A percentile compares a stretch with the other conserved stretches of the same genome.
Conservation (phyloP, 2,113 vertebrate genomes). For the Lucifuga dentata region DNA sequence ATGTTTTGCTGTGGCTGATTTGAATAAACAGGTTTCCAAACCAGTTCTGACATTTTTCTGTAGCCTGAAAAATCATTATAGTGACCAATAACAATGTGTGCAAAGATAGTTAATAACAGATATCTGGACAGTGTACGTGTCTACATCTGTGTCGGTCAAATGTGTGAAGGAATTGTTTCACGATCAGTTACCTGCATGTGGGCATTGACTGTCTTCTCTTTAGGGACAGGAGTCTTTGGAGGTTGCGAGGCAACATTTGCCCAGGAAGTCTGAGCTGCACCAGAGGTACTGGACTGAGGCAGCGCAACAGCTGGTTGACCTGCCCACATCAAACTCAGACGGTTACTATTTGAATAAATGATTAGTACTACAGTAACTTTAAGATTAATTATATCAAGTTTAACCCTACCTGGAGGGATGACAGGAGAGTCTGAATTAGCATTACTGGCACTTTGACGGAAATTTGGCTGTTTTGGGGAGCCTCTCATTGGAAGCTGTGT, state of each 20-base stretch:
- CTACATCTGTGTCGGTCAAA: too few species aligned
- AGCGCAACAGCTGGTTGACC: constrained; percentile 12
- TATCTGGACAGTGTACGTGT: too few species aligned
- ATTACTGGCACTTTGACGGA: constrained; percentile 3
- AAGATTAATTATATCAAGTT: not conserved
- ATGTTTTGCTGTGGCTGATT: too few species aligned
- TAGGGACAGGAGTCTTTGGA: constrained; percentile 63
- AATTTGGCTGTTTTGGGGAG: constrained; percentile 28
- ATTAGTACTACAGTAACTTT: not conserved
- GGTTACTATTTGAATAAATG: not conserved
- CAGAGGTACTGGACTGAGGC: constrained; percentile 7
- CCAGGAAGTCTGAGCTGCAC: constrained; percentile 69
- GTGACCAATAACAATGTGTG: too few species aligned
- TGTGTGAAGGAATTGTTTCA: too few species aligned
- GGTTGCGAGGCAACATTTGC: constrained; percentile 83
- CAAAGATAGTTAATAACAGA: too few species aligned
- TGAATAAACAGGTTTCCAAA: too few species aligned
- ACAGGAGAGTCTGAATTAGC: not conserved
- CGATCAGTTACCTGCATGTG: constrained; percentile 56
- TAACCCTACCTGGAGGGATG: constrained; percentile 50
- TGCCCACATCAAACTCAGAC: constrained; percentile 9
- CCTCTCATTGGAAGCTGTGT: constrained; percentile 26
- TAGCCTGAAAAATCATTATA: too few species aligned
- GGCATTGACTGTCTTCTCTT: constrained; percentile 30
- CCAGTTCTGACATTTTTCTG: too few species aligned